These are phyloP conservation scores for Mystacides longicornis DNA, from an alignment of 2,888 invertebrate species.

Conservation along the genomic window DNA sequence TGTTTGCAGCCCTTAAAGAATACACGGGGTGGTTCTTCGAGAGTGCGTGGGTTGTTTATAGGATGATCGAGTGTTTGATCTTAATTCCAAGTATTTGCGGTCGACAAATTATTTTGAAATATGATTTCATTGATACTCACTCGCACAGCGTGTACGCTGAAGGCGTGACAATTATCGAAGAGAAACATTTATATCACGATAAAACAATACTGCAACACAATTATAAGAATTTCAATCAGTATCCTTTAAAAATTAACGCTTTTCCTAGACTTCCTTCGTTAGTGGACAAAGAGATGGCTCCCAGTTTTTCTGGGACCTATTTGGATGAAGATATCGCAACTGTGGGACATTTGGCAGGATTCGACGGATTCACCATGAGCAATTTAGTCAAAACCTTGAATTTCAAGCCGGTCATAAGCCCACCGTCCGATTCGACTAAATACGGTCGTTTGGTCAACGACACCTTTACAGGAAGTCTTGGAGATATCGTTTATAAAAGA, in stretches of 20 bases:
- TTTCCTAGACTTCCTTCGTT: slow-evolving; percentile 32
- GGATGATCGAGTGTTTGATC: slow-evolving; percentile 16
- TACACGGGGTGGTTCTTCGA: neutral
- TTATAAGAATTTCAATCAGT: slow-evolving; percentile 31
- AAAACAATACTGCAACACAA: slow-evolving; percentile 7
- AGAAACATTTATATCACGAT: slow-evolving; percentile 9
- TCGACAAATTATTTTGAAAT: slow-evolving; percentile 15
- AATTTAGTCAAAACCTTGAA: slow-evolving; percentile 33
- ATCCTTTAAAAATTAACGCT: slow-evolving; percentile 32
- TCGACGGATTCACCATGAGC: slow-evolving; percentile 34
- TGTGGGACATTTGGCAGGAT: slow-evolving; percentile 30
- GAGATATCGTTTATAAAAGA: slow-evolving; percentile 33
- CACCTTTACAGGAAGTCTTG: slow-evolving; percentile 32
- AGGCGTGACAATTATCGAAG: slow-evolving; percentile 10
- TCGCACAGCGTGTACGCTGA: neutral
- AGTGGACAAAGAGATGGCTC: slow-evolving; percentile 4
- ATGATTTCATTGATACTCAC: slow-evolving; percentile 14
- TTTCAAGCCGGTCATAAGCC: slow-evolving; percentile 30
- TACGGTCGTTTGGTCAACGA: slow-evolving; percentile 30
- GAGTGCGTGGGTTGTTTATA: slow-evolving; percentile 7
- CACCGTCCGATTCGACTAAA: slow-evolving; percentile 28
- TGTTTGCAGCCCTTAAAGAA: neutral
- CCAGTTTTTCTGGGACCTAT: slow-evolving; percentile 16
- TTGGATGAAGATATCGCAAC: slow-evolving; percentile 22
- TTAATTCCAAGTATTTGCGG: slow-evolving; percentile 18